phyloP scores from a whole-genome alignment of 2,797 vertebrate genomes.

The Anguilla megastoma region DNA sequence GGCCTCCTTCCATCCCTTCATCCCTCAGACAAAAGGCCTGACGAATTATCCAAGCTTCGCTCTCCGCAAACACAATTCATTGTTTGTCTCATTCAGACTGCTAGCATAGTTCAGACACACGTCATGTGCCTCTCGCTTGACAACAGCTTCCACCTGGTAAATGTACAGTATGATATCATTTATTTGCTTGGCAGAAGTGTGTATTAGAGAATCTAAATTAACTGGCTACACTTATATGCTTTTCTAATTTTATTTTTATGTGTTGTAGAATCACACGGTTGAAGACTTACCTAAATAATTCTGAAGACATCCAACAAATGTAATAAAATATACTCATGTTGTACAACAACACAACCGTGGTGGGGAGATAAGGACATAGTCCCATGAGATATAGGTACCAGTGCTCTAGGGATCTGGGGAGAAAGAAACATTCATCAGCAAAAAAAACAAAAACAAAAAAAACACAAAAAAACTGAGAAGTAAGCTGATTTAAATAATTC shows the following conservation, averaged over 20 bases:
- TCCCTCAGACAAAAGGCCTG: constrained; percentile 77
- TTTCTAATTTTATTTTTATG: too few relatives aligned
- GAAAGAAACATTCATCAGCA: not conserved
- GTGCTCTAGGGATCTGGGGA: not conserved
- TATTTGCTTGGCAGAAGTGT: too few relatives aligned
- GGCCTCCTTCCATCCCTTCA: constrained; percentile 60
- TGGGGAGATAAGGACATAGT: not conserved
- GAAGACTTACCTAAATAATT: not conserved
- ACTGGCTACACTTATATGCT: too few relatives aligned
- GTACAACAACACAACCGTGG: not conserved
- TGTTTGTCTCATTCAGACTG: constrained; percentile 79
- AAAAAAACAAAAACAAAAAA: not conserved
- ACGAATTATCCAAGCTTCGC: constrained; percentile 79
- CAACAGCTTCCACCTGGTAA: not conserved
- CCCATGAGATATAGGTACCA: not conserved
- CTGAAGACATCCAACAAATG: not conserved
- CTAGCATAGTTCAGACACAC: constrained; percentile 43
- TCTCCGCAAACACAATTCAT: constrained; percentile 76
- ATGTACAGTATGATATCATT: not conserved
- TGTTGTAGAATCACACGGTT: too few relatives aligned
- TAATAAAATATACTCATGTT: too few relatives aligned
- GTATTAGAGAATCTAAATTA: too few relatives aligned
- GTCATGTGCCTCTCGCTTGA: not conserved
- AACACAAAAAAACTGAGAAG: not conserved
- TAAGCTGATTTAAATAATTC: not conserved